Evolutionary conservation across 2,888 invertebrate species (phyloP).

Genomic region (Osmoderma eremita): DNA sequence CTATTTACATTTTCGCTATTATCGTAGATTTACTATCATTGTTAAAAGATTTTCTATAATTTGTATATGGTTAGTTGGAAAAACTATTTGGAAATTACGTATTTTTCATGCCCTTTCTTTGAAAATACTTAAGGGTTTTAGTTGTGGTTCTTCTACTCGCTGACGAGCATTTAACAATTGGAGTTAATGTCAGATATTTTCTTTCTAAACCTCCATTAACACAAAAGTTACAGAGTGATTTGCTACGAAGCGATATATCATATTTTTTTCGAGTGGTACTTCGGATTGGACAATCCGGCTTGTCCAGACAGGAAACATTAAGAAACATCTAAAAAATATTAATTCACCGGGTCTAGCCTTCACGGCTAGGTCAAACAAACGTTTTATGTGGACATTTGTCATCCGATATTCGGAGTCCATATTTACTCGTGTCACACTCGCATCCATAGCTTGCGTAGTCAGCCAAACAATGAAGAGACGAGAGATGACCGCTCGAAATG

Average conservation of each 20-base stretch:
- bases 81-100: no score
- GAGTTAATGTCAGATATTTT: no score
- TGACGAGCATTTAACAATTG: no score
- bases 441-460: constrained; percentile 36
- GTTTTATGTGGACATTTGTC: constrained; percentile 46
- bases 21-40: no score
- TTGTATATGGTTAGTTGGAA: no score
- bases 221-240: constrained; percentile 17
- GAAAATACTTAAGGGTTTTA: no score
- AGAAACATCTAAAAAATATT: constrained; percentile 41
- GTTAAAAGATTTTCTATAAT: no score
- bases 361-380: constrained; percentile 46
- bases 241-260: constrained; percentile 14
- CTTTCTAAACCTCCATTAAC: no score
- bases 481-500: constrained; percentile 26
- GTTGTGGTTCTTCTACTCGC: no score
- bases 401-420: constrained; percentile 41
- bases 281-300: constrained; percentile 20
- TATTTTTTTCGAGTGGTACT: constrained; percentile 4
- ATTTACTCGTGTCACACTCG: constrained; percentile 41
- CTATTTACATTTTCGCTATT: no score
- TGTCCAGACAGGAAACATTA: constrained; percentile 24
- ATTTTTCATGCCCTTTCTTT: no score
- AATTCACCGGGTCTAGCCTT: constrained; percentile 44
- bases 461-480: constrained; percentile 38